Base-by-base conservation (phyloP, 2,113 vertebrate genomes). In the Symphodus melops region DNA sequence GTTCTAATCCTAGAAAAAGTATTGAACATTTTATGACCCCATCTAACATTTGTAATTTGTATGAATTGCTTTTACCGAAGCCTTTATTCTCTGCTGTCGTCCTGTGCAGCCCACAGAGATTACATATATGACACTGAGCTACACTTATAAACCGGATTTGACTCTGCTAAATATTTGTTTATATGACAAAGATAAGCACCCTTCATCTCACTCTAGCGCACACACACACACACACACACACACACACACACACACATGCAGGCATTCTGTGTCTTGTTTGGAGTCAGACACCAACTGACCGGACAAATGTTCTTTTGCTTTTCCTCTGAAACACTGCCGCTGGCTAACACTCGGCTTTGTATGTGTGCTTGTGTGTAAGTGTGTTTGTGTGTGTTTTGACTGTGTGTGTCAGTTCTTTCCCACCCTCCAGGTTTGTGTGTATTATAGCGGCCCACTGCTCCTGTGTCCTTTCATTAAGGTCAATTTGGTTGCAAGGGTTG, bases 381-480 rank as follows among this genome's bases (percentile, higher is more conserved):
- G 68, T 68, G 54, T 70, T 55, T 77, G 21, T 69, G 53, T 57
- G 51, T 68, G 37, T 73, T 39, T 60, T 61, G 70, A 64, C 36
- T 28, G 42, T 44, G 65, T 17, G 76, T 17, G 44, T 63, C 6
- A 7, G 44, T 23, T 53, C n/a, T 44, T 68, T 51, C 62, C 51
- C 60, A 39, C 75, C 78, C 87, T 80, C 42, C 75, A 84, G 87
- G 70, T 82, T 53, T 82, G 70, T 84, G 72, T 85, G 76, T 79
- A 33, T 88, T 77, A 37, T 68, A 72, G 78, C 44, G 21, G 55
- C 64, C 81, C 75, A 54, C 78, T 86, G 81, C 84, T 86, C 79
- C 68, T 83, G 85, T 81, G 85, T 87, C 83, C 85, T 86, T 82
- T 86, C 52, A 87, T 89, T 83, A 87, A 89, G 88, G 85, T 87